Evolutionary conservation across 1,140 invertebrate species (phyloP).

Genomic region (Drosophila tropicalis): DNA sequence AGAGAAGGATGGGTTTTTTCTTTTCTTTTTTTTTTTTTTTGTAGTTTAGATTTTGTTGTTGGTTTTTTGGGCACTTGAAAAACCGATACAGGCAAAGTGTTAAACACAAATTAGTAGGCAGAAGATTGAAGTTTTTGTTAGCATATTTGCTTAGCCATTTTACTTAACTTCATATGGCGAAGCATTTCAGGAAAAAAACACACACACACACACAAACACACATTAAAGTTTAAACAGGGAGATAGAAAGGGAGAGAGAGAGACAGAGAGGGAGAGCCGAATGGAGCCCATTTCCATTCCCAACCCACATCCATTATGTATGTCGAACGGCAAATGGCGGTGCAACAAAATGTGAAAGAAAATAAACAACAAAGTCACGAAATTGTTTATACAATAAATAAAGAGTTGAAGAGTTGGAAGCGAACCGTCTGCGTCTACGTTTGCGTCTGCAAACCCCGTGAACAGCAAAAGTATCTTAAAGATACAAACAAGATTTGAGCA

Average conservation of each 20-base stretch:
- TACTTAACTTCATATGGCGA: conserved; percentile 25
- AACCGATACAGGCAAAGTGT: conserved; percentile 56
- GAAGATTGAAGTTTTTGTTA: conserved; percentile 44
- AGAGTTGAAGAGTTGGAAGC: conserved; percentile 44
- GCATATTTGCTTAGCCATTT: conserved; percentile 72
- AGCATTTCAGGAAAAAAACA: conserved; percentile 21
- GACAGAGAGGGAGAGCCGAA: neutral
- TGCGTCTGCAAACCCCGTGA: conserved; percentile 23
- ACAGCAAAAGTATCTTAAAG: conserved; percentile 80
- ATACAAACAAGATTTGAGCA: conserved; percentile 68
- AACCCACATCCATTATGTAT: conserved; percentile 67
- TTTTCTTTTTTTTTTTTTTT: conserved; percentile 1
- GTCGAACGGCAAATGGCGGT: conserved; percentile 52
- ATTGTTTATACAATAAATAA: conserved; percentile 81
- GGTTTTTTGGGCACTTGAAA: conserved; percentile 39
- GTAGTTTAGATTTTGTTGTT: conserved; percentile 5
- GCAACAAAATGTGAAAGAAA: conserved; percentile 72
- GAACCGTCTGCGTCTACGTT: conserved; percentile 14
- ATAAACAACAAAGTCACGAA: conserved; percentile 79
- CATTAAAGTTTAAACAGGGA: neutral
- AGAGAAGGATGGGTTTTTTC: conserved; percentile 2
- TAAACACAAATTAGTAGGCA: conserved; percentile 67
- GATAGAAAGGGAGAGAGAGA: neutral
- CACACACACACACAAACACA: neutral
- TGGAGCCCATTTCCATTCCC: conserved; percentile 12